Evolutionary conservation across 2,113 vertebrate genomes (phyloP).

Genomic region (Corapipo altera): DNA sequence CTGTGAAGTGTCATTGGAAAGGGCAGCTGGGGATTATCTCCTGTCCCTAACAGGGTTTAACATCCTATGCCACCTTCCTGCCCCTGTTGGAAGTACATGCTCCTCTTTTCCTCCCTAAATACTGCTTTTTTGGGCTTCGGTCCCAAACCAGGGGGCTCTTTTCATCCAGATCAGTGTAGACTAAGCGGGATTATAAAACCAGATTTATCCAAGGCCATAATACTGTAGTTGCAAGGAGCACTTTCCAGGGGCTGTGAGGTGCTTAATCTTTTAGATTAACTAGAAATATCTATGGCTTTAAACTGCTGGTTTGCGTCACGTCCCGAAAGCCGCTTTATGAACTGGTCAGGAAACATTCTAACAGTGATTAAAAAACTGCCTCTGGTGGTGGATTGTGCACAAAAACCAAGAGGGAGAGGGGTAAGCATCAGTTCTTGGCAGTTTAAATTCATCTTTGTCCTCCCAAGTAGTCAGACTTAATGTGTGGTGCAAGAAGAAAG

Average conservation of each 20-base stretch:
- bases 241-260: constrained; percentile 56
- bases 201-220: constrained; percentile 59
- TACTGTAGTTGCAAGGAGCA: constrained; percentile 36
- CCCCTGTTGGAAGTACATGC: background rate
- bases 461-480: background rate
- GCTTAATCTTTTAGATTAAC: constrained; percentile 73
- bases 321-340: constrained; percentile 65
- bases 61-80: constrained; percentile 34
- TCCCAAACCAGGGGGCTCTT: background rate
- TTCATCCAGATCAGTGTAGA: constrained; percentile 67
- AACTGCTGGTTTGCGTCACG: constrained; percentile 61
- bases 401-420: background rate
- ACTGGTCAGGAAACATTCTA: background rate
- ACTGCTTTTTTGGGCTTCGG: background rate
- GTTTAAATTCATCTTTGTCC: background rate
- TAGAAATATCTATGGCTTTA: constrained; percentile 66
- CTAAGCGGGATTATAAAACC: constrained; percentile 71
- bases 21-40: constrained; percentile 11
- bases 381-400: background rate
- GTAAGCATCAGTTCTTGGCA: background rate
- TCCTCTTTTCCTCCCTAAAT: constrained; percentile 17
- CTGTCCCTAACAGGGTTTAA: background rate
- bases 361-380: constrained; percentile 57
- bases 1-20: background rate
- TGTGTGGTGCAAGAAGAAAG: rapidly evolving